Evolutionary conservation across 2,113 vertebrate species (phyloP).

Genomic region (Callorhinus ursinus): DNA sequence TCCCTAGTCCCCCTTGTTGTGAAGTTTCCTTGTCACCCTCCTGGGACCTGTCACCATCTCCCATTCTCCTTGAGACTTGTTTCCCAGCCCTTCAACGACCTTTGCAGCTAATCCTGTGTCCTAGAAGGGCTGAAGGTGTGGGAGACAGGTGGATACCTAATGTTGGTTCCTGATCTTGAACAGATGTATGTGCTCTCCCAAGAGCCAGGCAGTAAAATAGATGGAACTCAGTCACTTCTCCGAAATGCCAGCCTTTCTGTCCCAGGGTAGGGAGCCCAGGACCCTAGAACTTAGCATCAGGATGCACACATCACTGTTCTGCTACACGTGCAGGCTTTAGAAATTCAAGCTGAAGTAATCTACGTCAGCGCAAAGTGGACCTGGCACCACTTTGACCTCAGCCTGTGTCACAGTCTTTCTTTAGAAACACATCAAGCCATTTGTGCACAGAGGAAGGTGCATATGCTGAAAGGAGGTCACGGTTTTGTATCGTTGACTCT

Average conservation of each 20-base stretch:
- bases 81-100: background rate
- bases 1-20: background rate
- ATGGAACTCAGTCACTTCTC: background rate
- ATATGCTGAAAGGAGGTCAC: background rate
- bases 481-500: background rate
- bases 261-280: background rate
- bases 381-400: background rate
- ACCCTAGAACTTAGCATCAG: background rate
- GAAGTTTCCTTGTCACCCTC: background rate
- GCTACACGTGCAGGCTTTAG: background rate
- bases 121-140: background rate
- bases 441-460: background rate
- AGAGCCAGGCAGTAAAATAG: background rate
- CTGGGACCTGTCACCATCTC: background rate
- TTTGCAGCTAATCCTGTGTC: background rate
- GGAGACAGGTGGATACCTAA: background rate
- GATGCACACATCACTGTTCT: background rate
- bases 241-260: background rate
- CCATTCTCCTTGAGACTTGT: background rate
- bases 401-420: background rate
- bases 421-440: background rate
- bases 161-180: background rate
- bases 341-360: background rate
- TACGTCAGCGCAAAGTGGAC: background rate
- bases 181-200: background rate